These are phyloP conservation scores for Acanthopagrus latus DNA, from an alignment of 2,797 vertebrate species.

Conservation along the genomic window DNA sequence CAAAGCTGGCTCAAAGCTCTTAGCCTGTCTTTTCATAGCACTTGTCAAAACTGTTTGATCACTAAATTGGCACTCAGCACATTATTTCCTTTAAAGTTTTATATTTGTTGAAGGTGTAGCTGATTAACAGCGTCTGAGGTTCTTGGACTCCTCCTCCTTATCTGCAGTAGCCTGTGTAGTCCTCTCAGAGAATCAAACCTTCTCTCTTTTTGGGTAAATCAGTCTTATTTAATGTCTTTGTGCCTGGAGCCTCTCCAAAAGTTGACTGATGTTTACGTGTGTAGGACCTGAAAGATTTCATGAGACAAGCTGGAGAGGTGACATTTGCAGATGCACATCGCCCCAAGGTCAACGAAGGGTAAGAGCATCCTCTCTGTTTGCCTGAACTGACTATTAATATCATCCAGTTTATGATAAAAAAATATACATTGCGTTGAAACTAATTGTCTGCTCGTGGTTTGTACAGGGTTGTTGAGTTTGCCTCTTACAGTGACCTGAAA, in stretches of 20 bases:
- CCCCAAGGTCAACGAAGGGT: constrained; percentile 98
- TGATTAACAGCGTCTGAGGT: constrained; percentile 60
- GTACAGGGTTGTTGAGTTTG: constrained; percentile 95
- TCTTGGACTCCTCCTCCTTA: constrained; percentile 73
- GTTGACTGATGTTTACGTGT: constrained; percentile 78
- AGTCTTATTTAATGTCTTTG: constrained; percentile 63
- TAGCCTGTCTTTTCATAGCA: not conserved
- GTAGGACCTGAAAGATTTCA: constrained; percentile 99
- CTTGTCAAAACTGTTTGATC: not conserved
- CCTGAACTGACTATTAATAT: too few species aligned
- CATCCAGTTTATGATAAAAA: not conserved
- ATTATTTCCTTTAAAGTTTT: not conserved
- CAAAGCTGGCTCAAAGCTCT: constrained; percentile 45
- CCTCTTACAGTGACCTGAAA: constrained; percentile 96
- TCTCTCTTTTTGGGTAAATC: constrained; percentile 75
- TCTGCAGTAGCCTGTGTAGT: constrained; percentile 76
- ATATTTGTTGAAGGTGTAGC: not conserved
- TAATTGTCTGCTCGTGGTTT: not conserved
- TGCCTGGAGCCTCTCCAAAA: constrained; percentile 64
- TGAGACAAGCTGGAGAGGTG: constrained; percentile 99
- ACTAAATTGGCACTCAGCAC: constrained; percentile 16
- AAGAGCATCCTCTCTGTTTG: constrained; percentile 46
- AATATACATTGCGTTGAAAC: not conserved
- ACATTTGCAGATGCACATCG: constrained; percentile 98
- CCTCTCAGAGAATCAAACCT: constrained; percentile 75